phyloP scores from a whole-genome alignment of 1,140 invertebrate genomes.

The Atta texana region DNA sequence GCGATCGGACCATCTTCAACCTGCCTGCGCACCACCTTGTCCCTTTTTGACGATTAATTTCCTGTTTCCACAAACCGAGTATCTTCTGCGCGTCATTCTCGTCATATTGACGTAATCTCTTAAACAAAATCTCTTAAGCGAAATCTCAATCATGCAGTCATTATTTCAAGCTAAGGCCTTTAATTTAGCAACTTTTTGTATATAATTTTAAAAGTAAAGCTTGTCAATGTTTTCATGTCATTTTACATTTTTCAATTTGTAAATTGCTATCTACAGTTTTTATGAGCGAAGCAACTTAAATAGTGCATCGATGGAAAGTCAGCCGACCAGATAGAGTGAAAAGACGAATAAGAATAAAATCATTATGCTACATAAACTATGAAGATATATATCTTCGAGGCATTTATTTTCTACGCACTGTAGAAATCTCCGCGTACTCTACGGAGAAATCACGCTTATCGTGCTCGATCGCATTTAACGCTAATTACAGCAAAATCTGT shows the following conservation, averaged over 20 bases:
- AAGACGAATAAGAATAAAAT: constrained; percentile 15
- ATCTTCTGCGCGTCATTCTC: background rate
- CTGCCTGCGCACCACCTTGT: constrained; percentile 49
- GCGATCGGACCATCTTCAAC: constrained; percentile 58
- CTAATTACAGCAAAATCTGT: constrained; percentile 60
- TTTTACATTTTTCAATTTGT: background rate
- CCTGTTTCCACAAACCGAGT: constrained; percentile 40
- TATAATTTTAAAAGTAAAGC: background rate
- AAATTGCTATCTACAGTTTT: constrained; percentile 5
- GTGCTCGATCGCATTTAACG: constrained; percentile 51
- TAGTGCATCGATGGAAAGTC: background rate
- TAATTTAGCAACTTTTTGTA: background rate
- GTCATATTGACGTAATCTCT: background rate
- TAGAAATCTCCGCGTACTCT: constrained; percentile 10
- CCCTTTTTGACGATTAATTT: constrained; percentile 58
- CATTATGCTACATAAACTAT: constrained; percentile 26
- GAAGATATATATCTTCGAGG: constrained; percentile 4
- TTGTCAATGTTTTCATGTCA: background rate
- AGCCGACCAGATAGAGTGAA: background rate
- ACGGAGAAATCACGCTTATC: constrained; percentile 45
- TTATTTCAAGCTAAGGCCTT: background rate
- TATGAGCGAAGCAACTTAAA: constrained; percentile 2
- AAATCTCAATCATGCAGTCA: background rate
- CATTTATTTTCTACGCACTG: constrained; percentile 9
- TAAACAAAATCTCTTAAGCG: background rate